Evolutionary conservation across 37 sponge, comb jelly and placozoan species (phyloP).

Genomic region (Halisarca cf. caerulea): DNA sequence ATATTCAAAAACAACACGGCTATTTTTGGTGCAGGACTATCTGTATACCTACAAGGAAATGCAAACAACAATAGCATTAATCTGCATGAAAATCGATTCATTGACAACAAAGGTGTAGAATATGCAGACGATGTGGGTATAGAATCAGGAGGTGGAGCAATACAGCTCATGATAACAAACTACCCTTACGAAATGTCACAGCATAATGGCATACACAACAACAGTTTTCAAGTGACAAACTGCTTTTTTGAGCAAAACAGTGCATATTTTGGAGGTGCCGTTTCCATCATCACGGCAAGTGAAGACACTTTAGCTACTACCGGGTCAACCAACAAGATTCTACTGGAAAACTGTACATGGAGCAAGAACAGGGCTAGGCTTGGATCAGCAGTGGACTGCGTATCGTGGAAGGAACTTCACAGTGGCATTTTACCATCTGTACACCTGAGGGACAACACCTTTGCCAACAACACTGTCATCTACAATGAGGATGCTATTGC

Average conservation of each 20-base stretch:
- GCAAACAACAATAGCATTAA: not conserved
- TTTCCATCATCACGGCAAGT: conserved; percentile 1
- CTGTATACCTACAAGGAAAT: not conserved
- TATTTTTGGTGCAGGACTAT: not conserved
- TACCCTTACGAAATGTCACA: not conserved
- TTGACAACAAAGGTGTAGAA: not conserved
- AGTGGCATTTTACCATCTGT: not conserved
- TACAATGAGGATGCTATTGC: not conserved
- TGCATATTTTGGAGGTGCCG: conserved; percentile 17
- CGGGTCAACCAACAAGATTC: not conserved
- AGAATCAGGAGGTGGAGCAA: conserved; percentile 12
- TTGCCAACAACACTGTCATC: not conserved
- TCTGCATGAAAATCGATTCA: not conserved
- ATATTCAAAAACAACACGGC: conserved; percentile 1
- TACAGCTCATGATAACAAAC: conserved; percentile 8
- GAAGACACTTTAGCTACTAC: not conserved
- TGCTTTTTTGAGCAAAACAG: not conserved
- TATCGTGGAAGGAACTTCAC: not conserved
- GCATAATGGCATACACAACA: not conserved
- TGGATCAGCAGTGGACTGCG: conserved; percentile 21
- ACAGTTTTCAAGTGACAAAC: not conserved
- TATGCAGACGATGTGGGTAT: conserved; percentile 7
- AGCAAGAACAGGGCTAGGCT: not conserved
- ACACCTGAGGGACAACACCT: not conserved
- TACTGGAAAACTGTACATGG: not conserved